These are phyloP conservation scores for Ectropis grisescens DNA, from an alignment of 1,140 invertebrate species.

Conservation along the genomic window DNA sequence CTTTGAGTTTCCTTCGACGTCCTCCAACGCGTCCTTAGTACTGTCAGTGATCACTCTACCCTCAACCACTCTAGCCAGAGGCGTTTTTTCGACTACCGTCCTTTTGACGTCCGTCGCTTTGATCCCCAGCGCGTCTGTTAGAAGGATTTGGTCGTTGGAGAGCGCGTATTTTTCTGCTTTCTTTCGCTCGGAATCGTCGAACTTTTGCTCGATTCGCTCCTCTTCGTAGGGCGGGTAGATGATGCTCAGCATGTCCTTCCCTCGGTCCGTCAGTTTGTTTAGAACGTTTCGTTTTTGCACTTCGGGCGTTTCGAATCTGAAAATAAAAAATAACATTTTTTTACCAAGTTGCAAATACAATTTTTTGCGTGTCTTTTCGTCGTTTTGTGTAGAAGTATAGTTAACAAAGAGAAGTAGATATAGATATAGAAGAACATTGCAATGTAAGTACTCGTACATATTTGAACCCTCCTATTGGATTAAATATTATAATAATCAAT, in stretches of 20 bases:
- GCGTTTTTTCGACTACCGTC: conserved; percentile 28
- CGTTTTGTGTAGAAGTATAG: too few relatives aligned
- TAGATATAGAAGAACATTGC: too few relatives aligned
- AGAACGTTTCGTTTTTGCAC: conserved; percentile 78
- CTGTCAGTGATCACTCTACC: conserved; percentile 52
- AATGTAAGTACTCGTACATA: too few relatives aligned
- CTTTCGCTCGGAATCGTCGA: conserved; percentile 65
- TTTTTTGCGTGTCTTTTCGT: too few relatives aligned
- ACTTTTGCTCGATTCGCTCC: conserved; percentile 56
- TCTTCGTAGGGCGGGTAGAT: conserved; percentile 74
- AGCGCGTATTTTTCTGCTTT: conserved; percentile 65
- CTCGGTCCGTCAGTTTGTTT: conserved; percentile 75
- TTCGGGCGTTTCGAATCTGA: conserved; percentile 73
- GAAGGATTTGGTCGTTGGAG: conserved; percentile 43
- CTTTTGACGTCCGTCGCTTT: conserved; percentile 11
- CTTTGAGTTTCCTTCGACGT: conserved; percentile 78
- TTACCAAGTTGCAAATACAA: too few relatives aligned
- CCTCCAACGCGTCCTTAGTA: conserved; percentile 51
- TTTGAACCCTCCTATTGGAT: too few relatives aligned
- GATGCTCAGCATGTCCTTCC: conserved; percentile 79
- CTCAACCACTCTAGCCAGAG: conserved; percentile 50
- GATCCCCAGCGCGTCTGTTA: conserved; percentile 42
- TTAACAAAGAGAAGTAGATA: too few relatives aligned
- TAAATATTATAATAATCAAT: too few relatives aligned
- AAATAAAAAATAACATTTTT: too few relatives aligned